Base-by-base conservation (phyloP, 2,113 vertebrate species). In the Marmota flaviventris region DNA sequence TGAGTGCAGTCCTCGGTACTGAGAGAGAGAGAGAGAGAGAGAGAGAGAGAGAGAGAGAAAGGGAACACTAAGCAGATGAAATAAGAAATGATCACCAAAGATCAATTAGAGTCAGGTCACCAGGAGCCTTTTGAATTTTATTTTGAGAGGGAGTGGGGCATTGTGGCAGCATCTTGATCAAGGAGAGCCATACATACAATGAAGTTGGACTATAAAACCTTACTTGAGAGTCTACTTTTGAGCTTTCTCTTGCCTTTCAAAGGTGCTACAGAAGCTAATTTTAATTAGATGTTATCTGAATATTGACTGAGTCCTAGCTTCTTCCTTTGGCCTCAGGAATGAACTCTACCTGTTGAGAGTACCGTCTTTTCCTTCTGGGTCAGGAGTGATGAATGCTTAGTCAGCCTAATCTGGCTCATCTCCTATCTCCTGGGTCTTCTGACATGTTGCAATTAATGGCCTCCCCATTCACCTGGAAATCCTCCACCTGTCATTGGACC, bases 211-310 rank as follows among this genome's bases (percentile, higher is more conserved):
- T 56, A 34, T 14, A n/a, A 90, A 76, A 48, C 32, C 88, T 96
- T 93, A 5, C 75, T 56, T 51, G 45, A 70, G 29, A 7, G 17
- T 79, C 20, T 77, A 17, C 14, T 92, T 93, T 65, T 88, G 14
- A 72, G 67, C 53, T 70, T 53, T 91, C n/a, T 65, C 63, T 88
- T 93, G 39, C 27, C 91, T 92, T 85, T 92, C 73, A 56, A 82
- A 14, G 29, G 51, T 85, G 37, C 27, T 77, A 48, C 16, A 48
- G 24, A 81, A 81, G 17, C 61, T 83, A 89, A 87, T 87, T 69
- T 88, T 75, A 87, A 91, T 94, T 48, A 45, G 65, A 22, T 86
- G 34, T 87, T 45, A 84, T n/a, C 37, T 73, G 37, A 67, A 83
- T 27, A 84, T 22, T 82, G n/a, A 63, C 67, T 82, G 53, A 53